Evolutionary conservation across 2,888 invertebrate genomes (phyloP).

Genomic region (Syrista parreyssii): DNA sequence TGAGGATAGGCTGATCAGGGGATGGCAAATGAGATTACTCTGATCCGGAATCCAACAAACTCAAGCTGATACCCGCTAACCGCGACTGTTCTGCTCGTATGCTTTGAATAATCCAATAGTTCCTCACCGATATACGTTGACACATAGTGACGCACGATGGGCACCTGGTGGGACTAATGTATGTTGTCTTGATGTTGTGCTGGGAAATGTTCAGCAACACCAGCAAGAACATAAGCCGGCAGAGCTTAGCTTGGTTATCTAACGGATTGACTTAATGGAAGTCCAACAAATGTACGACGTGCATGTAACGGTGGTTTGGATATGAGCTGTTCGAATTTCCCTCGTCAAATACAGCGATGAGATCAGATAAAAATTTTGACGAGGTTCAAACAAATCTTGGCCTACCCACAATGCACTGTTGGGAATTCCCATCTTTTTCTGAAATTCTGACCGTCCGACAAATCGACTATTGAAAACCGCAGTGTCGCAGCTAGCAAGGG

Average conservation of each 20-base stretch:
- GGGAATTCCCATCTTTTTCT: not conserved
- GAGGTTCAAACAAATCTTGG: not conserved
- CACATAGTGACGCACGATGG: conserved; percentile 27
- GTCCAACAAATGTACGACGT: conserved; percentile 40
- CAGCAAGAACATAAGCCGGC: not conserved
- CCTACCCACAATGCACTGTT: not conserved
- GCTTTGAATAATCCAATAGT: conserved; percentile 64
- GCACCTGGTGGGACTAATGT: conserved; percentile 5
- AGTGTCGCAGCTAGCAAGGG: not conserved
- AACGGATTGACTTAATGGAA: conserved; percentile 34
- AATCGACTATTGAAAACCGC: not conserved
- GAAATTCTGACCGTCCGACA: not conserved
- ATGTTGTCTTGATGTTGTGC: not conserved
- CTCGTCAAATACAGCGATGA: not conserved
- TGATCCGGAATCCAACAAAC: conserved; percentile 66
- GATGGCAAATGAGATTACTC: conserved; percentile 64
- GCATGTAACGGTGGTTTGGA: conserved; percentile 9
- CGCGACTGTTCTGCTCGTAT: conserved; percentile 47
- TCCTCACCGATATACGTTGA: conserved; percentile 29
- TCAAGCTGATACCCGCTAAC: conserved; percentile 62
- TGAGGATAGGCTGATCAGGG: conserved; percentile 63
- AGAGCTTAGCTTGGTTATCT: conserved; percentile 29
- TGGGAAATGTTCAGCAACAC: conserved; percentile 1
- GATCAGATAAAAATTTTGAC: not conserved
- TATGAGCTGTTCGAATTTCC: not conserved